phyloP scores from a whole-genome alignment of 2,113 vertebrate species.

The Apteryx mantelli region DNA sequence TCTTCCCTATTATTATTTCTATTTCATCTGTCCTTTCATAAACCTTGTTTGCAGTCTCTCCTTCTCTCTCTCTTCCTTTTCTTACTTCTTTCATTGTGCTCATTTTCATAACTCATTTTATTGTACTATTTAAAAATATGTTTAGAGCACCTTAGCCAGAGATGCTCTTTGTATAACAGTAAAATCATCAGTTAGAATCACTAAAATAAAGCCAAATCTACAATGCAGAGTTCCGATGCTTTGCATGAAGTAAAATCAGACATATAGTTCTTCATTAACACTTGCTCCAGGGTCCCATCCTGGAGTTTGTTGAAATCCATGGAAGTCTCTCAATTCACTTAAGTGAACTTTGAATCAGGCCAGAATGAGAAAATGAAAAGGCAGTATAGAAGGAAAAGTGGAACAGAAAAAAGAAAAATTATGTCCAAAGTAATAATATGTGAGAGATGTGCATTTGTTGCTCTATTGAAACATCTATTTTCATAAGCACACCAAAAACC shows the following conservation, averaged over 20 bases:
- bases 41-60: not conserved
- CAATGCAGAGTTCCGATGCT: not conserved
- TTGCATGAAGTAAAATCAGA: not conserved
- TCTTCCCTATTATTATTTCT: not conserved
- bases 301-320: not conserved
- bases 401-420: not conserved
- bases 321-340: not conserved
- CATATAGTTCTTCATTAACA: not conserved
- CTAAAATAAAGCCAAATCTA: not conserved
- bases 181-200: not conserved
- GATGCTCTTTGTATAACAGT: not conserved
- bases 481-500: not conserved
- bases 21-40: conserved; percentile 14
- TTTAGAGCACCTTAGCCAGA: not conserved
- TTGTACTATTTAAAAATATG: not conserved
- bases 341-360: not conserved
- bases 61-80: not conserved
- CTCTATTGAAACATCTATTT: not conserved
- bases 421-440: not conserved
- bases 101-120: not conserved
- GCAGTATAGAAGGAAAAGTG: not conserved
- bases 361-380: not conserved
- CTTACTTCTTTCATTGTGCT: not conserved
- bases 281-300: not conserved
- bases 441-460: not conserved